These are phyloP conservation scores for Takifugu flavidus DNA, from an alignment of 2,113 vertebrate species.

Conservation along the genomic window DNA sequence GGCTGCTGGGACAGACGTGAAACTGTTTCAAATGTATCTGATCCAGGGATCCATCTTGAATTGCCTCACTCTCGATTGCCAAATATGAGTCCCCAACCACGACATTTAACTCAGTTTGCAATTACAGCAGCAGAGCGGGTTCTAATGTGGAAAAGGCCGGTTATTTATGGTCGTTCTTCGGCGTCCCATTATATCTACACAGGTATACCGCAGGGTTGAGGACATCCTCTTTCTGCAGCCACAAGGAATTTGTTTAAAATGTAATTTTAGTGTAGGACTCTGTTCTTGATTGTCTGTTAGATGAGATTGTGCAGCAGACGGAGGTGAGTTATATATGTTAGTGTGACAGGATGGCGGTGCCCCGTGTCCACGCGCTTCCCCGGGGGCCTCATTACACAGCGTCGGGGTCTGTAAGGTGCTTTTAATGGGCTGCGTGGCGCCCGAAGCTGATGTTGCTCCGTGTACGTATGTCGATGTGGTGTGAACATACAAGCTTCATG, in stretches of 20 bases:
- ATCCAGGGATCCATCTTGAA: too few relatives aligned
- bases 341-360: constrained; percentile 19
- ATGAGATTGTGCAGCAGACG: constrained; percentile 6
- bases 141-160: too few relatives aligned
- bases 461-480: constrained; percentile 41
- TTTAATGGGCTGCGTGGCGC: constrained; percentile 45
- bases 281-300: neutral
- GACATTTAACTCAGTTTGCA: too few relatives aligned
- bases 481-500: constrained; percentile 28
- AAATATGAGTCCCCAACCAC: neutral
- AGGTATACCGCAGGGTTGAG: too few relatives aligned
- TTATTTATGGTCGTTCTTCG: too few relatives aligned
- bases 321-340: constrained; percentile 26
- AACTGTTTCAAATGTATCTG: neutral
- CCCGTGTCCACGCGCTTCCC: constrained; percentile 33
- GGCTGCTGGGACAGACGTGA: constrained; percentile 26
- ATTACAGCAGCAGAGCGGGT: too few relatives aligned
- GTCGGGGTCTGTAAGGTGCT: constrained; percentile 44
- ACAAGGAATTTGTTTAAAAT: neutral
- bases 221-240: too few relatives aligned
- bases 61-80: too few relatives aligned
- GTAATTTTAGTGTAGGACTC: neutral
- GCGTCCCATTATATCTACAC: too few relatives aligned
- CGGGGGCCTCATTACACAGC: constrained; percentile 64
- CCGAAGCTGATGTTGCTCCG: constrained; percentile 20